These are phyloP conservation scores for Alethe castanea DNA, from an alignment of 2,113 vertebrate species.

Conservation along the genomic window DNA sequence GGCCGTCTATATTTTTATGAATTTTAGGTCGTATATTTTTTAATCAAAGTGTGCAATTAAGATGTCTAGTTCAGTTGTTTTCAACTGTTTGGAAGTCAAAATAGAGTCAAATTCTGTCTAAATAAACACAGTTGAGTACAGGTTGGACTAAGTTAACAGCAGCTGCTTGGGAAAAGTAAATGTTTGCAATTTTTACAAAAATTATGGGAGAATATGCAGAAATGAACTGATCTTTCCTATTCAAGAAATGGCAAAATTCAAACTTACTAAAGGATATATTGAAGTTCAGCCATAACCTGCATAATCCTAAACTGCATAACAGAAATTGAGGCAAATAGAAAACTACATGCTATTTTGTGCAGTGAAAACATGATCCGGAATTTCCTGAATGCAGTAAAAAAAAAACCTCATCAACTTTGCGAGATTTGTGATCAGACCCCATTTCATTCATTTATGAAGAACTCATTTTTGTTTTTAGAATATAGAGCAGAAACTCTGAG, in stretches of 20 bases:
- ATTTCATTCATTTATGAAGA: background rate
- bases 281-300: background rate
- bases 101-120: background rate
- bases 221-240: background rate
- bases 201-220: background rate
- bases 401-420: background rate
- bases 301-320: background rate
- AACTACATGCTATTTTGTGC: background rate
- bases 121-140: background rate
- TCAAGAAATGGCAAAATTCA: background rate
- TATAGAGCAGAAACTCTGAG: conserved; percentile 55
- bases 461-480: conserved; percentile 57
- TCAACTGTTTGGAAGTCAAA: background rate
- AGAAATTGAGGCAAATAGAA: background rate
- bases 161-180: background rate
- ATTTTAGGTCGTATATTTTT: background rate
- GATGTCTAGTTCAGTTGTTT: background rate
- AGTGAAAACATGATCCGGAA: background rate
- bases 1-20: background rate
- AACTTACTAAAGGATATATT: background rate
- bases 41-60: background rate
- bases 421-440: background rate
- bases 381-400: background rate
- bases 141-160: background rate
- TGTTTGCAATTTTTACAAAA: background rate